Evolutionary conservation across 2,113 vertebrate genomes (phyloP).

Genomic region (Clinocottus analis): DNA sequence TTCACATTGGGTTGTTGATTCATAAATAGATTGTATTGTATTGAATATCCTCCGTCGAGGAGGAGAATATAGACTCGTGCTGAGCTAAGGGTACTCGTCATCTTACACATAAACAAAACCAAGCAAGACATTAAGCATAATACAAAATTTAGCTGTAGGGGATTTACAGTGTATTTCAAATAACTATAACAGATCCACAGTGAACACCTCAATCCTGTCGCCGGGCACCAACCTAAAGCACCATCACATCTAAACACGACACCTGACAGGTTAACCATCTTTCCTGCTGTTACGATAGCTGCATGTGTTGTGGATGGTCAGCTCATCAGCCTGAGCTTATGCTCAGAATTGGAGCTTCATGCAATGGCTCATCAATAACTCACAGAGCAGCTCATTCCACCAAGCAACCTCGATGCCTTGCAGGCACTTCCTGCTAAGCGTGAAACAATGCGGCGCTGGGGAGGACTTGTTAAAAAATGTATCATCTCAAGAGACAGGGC

Average conservation of each 20-base stretch:
- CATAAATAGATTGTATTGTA: not conserved
- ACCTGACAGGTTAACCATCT: not conserved
- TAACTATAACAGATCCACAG: not conserved
- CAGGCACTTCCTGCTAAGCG: conserved; percentile 57
- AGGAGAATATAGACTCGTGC: not conserved
- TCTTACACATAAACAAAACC: not conserved
- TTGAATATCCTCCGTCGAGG: not conserved
- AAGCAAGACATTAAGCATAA: not conserved
- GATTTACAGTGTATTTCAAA: not conserved
- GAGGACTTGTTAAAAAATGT: conserved; percentile 62
- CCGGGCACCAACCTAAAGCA: not conserved
- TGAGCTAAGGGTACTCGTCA: not conserved
- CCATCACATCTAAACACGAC: not conserved
- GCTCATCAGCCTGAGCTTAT: not conserved
- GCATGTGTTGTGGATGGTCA: not conserved
- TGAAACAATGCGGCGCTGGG: conserved; percentile 7
- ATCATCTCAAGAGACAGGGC: conserved; percentile 50
- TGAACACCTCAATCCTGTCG: not conserved
- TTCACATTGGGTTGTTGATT: not conserved
- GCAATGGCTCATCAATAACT: conserved; percentile 63
- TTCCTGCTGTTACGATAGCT: not conserved
- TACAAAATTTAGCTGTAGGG: not conserved
- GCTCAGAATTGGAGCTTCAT: conserved; percentile 16
- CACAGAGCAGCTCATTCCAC: conserved; percentile 50
- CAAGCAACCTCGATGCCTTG: conserved; percentile 33